Base-by-base conservation (phyloP, 1,140 invertebrate genomes). In the Drosophila micromelanica region DNA sequence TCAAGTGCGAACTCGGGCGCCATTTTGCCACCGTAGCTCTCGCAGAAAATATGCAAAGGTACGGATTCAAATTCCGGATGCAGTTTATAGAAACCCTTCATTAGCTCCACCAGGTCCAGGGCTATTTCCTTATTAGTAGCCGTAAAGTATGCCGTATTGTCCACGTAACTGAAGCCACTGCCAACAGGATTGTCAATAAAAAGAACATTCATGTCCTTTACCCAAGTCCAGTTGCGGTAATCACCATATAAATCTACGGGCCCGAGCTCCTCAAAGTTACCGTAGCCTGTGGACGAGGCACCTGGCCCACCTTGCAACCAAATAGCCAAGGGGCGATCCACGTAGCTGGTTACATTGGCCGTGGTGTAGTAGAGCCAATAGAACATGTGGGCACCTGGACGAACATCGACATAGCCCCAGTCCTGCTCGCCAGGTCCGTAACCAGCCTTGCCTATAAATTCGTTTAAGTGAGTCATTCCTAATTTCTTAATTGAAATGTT, bases 1-100 rank as follows among this genome's bases (percentile, higher is more conserved):
- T 92, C 80, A n/a, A 86, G 54, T 0, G 94, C 96, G 82, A 98
- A 97, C 76, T 96, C 96, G 7, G 95, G 94, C 0, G 96, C 95
- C 96, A 98, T 98, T 93, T 98, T 98, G 0, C 97, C 97, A 12
- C 97, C 97, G 92, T 98, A 98, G 0, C 96, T 97, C 90, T 98
- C 96, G 20, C 95, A 96, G 68, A 96, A 96, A 46, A 98, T 96
- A 76, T 97, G 98, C 11, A 97, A 93, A 0, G 96, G 95, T 2
- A 95, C 94, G 5, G 91, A 92, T 78, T 94, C 93, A 81, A 97
- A 97, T 73, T 95, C 93, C 0, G 95, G 94, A 72, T 95, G 85
- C 32, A 92, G 81, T 15, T 93, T 79, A 42, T 95, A 94, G 75
- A 97, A 95, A 3, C 93, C 93, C 85, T 93, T 93, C 77, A 97